phyloP scores from a whole-genome alignment of 2,797 vertebrate genomes.

The Myiothlypis chrysogaster region DNA sequence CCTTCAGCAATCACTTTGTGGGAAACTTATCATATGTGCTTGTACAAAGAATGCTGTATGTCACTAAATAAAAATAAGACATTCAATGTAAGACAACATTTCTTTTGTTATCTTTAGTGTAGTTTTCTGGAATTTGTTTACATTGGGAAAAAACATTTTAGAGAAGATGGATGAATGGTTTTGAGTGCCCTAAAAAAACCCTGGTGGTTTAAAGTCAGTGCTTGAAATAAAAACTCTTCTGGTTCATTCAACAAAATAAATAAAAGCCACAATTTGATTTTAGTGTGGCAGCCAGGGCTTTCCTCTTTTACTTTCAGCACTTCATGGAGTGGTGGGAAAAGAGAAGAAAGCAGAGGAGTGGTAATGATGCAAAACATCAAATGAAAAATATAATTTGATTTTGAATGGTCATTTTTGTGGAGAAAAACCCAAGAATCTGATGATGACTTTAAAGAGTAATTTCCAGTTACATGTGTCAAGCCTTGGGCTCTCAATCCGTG shows the following conservation, averaged over 20 bases:
- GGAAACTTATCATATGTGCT: not conserved
- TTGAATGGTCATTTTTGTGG: not conserved
- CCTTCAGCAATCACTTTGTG: not conserved
- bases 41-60: not conserved
- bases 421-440: rapidly evolving
- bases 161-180: not conserved
- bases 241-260: not conserved
- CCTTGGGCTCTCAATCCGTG: not conserved
- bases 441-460: rapidly evolving
- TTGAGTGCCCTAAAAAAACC: not conserved
- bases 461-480: not conserved
- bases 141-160: not conserved
- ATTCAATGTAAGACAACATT: not conserved
- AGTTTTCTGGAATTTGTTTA: not conserved
- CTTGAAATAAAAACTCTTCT: not conserved
- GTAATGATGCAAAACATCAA: not conserved
- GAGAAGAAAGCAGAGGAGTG: not conserved
- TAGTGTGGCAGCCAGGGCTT: not conserved
- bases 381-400: not conserved
- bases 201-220: not conserved
- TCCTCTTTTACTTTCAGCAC: not conserved
- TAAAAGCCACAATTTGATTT: not conserved
- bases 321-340: not conserved
- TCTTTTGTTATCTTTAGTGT: not conserved
- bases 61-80: not conserved